These are phyloP conservation scores for Euleptes europaea DNA, from an alignment of 2,113 vertebrate genomes.

Conservation along the genomic window DNA sequence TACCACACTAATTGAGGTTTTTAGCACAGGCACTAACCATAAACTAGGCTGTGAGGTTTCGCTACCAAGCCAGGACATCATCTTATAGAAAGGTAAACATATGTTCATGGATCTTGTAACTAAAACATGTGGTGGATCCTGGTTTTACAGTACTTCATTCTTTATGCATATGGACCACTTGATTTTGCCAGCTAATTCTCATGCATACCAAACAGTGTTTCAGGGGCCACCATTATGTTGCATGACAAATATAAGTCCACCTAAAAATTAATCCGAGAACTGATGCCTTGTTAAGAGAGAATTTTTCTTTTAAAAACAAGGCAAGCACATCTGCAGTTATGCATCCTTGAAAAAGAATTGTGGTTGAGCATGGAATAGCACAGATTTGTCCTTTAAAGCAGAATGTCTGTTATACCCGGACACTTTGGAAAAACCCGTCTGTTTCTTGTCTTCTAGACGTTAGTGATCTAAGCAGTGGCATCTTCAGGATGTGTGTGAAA, in stretches of 20 bases:
- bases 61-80: too few species aligned
- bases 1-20: too few species aligned
- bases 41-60: too few species aligned
- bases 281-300: slow-evolving; percentile 7
- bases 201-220: not conserved
- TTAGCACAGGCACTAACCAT: too few species aligned
- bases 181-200: not conserved
- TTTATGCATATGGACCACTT: too few species aligned
- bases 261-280: not conserved
- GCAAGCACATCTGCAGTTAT: not conserved
- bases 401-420: slow-evolving; percentile 5
- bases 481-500: not conserved
- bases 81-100: too few species aligned
- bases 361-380: slow-evolving; percentile 9
- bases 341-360: not conserved
- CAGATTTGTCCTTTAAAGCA: not conserved
- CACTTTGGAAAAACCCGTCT: not conserved
- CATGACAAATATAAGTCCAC: not conserved
- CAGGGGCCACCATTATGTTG: not conserved
- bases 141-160: not conserved
- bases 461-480: not conserved
- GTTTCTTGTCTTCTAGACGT: not conserved
- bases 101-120: too few species aligned
- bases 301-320: not conserved
- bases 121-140: too few species aligned